A percentile compares a stretch with the other conserved stretches of the same genome.
Conservation (phyloP, 2,797 vertebrate species). For the Gambusia yucatana region DNA sequence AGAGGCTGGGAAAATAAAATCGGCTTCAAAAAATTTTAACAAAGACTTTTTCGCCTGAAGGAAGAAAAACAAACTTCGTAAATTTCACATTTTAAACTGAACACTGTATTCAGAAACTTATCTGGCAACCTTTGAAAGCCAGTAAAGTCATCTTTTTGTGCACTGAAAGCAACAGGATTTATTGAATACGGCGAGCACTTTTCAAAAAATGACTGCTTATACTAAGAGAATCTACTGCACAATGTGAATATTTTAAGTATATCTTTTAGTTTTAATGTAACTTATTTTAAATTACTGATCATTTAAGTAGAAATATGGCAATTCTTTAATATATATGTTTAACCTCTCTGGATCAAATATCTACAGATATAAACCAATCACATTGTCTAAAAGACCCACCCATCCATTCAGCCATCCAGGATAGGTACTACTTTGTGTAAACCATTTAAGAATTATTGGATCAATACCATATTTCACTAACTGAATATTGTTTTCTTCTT, state of each 20-base stretch:
- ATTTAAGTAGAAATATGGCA: background rate
- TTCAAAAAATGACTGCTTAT: background rate
- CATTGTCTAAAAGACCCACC: background rate
- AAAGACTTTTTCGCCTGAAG: conserved; percentile 19
- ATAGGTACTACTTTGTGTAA: background rate
- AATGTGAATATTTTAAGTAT: background rate
- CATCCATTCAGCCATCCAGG: background rate
- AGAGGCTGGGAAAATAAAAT: conserved; percentile 52
- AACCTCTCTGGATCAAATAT: background rate
- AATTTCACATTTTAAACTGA: conserved; percentile 17
- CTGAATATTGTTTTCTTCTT: background rate
- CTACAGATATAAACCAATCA: background rate
- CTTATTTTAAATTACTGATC: background rate
- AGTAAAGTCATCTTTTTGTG: background rate
- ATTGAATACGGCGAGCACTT: background rate
- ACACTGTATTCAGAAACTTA: conserved; percentile 11
- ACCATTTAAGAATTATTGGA: background rate
- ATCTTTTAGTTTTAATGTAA: background rate
- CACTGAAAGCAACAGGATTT: background rate
- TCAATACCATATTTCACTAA: background rate
- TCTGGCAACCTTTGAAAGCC: background rate
- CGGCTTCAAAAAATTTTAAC: conserved; percentile 38
- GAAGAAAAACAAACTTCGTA: conserved; percentile 25
- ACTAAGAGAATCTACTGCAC: background rate
- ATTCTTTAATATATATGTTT: background rate